These are phyloP conservation scores for Hepsetus odoe DNA, from an alignment of 2,113 vertebrate species.

Conservation along the genomic window DNA sequence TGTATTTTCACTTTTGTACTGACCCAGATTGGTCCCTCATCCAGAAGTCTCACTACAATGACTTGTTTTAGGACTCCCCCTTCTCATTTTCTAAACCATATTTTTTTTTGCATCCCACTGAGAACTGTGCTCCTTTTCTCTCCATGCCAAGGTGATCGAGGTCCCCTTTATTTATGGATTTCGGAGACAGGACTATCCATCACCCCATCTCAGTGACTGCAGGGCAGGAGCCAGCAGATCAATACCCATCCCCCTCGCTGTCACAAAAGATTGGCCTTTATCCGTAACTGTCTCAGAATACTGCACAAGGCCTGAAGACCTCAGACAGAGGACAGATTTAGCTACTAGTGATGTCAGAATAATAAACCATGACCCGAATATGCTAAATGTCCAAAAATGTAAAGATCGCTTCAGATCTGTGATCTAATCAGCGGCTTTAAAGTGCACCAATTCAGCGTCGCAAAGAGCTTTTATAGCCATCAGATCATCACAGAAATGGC, in stretches of 20 bases:
- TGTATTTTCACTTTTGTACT: background rate
- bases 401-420: too few species aligned
- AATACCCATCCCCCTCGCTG: conserved; percentile 43
- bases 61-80: background rate
- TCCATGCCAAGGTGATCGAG: conserved; percentile 19
- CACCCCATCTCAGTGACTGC: conserved; percentile 34
- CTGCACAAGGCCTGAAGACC: conserved; percentile 9
- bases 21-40: background rate
- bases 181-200: conserved; percentile 52
- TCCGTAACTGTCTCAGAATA: conserved; percentile 38
- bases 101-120: background rate
- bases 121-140: background rate
- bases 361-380: background rate
- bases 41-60: background rate
- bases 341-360: conserved; percentile 7
- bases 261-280: conserved; percentile 37
- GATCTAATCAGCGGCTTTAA: too few species aligned
- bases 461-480: too few species aligned
- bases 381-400: too few species aligned
- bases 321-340: conserved; percentile 2
- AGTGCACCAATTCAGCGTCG: too few species aligned
- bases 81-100: conserved; percentile 27
- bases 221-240: conserved; percentile 44
- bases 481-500: too few species aligned
- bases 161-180: conserved; percentile 53